Evolutionary conservation across 2,888 invertebrate species (phyloP).

Genomic region (Nomada fabriciana): DNA sequence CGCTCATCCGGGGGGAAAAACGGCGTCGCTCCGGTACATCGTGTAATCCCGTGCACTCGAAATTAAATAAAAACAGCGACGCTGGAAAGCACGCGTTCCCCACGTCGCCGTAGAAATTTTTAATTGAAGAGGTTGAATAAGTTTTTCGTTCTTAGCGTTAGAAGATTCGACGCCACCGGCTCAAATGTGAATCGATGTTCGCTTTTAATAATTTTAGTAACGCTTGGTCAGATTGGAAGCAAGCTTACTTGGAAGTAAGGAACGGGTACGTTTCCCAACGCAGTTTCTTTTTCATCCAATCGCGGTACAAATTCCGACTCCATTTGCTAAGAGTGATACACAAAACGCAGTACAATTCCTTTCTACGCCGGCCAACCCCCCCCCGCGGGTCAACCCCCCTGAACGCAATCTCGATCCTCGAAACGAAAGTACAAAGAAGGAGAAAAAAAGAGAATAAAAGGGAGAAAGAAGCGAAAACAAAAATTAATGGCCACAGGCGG

Average conservation of each 20-base stretch:
- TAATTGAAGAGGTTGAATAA: no score
- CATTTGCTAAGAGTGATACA: not conserved
- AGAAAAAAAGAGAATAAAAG: not conserved
- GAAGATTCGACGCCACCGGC: no score
- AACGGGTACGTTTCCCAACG: not conserved
- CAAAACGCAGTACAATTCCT: not conserved
- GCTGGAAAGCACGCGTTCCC: conserved; percentile 5
- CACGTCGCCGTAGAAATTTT: conserved; percentile 18
- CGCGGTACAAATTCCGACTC: not conserved
- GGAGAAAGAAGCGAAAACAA: conserved; percentile 2
- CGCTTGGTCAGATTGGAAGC: no score
- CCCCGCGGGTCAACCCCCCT: not conserved
- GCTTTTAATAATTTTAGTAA: no score
- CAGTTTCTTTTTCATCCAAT: not conserved
- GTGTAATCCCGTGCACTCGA: conserved; percentile 12
- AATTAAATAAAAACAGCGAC: conserved; percentile 46
- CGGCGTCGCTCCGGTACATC: conserved; percentile 2
- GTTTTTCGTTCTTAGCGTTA: no score
- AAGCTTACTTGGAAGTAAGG: no score
- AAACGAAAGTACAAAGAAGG: not conserved
- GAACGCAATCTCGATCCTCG: not conserved
- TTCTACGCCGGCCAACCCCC: not conserved
- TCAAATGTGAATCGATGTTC: no score
- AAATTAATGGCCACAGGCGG: conserved; percentile 31
- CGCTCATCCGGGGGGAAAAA: conserved; percentile 1